Percentiles rank a stretch among this genome's conserved stretches.
Conservation (phyloP, 1,140 invertebrate genomes). For the Bradysia coprophila region DNA sequence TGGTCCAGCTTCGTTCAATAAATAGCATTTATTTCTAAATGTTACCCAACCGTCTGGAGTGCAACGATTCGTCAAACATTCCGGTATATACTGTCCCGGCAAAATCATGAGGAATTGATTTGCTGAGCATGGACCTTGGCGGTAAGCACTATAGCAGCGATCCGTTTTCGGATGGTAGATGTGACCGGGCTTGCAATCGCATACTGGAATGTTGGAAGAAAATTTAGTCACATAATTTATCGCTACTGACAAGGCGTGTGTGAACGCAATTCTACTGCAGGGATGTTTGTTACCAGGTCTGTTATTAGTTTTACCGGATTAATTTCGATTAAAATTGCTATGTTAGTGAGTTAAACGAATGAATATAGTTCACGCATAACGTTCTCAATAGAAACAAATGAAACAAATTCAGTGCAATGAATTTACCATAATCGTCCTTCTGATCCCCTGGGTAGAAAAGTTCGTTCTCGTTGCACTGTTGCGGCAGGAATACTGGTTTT, state of each 20-base stretch:
- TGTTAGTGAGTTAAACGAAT: too few relatives aligned
- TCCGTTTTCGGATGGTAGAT: conserved; percentile 38
- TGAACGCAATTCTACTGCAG: too few relatives aligned
- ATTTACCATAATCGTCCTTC: conserved; percentile 35
- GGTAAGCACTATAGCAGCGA: conserved; percentile 36
- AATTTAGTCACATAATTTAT: too few relatives aligned
- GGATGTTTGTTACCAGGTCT: too few relatives aligned
- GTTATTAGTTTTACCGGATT: too few relatives aligned
- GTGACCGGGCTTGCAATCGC: conserved; percentile 1
- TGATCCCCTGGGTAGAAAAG: conserved; percentile 39
- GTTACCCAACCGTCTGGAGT: conserved; percentile 24
- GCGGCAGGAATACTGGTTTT: conserved; percentile 31
- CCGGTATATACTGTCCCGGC: conserved; percentile 27
- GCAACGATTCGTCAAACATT: conserved; percentile 39
- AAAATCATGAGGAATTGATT: conserved; percentile 34
- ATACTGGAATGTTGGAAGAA: too few relatives aligned
- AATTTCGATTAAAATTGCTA: too few relatives aligned
- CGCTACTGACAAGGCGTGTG: too few relatives aligned
- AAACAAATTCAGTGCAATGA: conserved; percentile 54
- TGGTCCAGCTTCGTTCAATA: conserved; percentile 22
- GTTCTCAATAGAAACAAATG: conserved; percentile 23
- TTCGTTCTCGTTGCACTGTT: conserved; percentile 36
- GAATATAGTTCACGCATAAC: neutral
- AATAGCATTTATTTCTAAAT: conserved; percentile 29
- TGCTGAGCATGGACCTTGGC: conserved; percentile 35